Base-by-base conservation (phyloP, 1,140 invertebrate genomes). In the Drosophila nigrodunni region DNA sequence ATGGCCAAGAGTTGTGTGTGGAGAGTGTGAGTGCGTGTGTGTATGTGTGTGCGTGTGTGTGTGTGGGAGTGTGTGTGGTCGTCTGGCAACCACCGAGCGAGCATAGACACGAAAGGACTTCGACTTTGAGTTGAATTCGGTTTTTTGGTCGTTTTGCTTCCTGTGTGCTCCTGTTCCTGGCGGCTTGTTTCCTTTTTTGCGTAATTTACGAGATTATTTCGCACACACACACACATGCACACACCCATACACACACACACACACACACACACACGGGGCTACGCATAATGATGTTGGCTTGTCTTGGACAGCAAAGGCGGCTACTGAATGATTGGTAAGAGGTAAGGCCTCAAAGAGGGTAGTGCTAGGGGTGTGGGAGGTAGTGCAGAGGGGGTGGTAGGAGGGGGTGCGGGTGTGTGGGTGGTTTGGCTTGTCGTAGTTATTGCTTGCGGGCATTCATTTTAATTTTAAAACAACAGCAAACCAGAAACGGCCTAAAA, bases 191-290 rank as follows among this genome's bases (percentile, higher is more conserved):
- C 77, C 77, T 89, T 83, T 88, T 89, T 89, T 89, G 85, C 85
- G 85, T 89, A 89, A 89, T 89, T 89, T 89, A 89, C 85, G 85
- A 89, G 86, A 89, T 89, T 89, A 89, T 89, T 89, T 89, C 72
- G 85, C 85, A 87, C 82, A 88, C 79, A 82, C 82, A 83, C 18
- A 60, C 50, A 59, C 52, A 21, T 18, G 50, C 13, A 67, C 76
- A 82, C 82, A 83, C 9, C 15, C 15, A 60, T 41, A 58, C 43
- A 18, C 34, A 55, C 18, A 70, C 15, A 72, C 60, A 68, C 44
- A 68, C 44, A 37, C 52, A 52, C 43, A 30, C 11, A 64, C 37
- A 68, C 60, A 80, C 67, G 77, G 64, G 85, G 85, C 85, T 61
- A 85, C 81, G 85, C 85, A 89, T 89, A 89, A 89, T 89, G 85